A percentile compares a stretch with the other conserved stretches of the same genome.
Conservation (phyloP, 2,797 vertebrate species). For the Adelosebastes latens region DNA sequence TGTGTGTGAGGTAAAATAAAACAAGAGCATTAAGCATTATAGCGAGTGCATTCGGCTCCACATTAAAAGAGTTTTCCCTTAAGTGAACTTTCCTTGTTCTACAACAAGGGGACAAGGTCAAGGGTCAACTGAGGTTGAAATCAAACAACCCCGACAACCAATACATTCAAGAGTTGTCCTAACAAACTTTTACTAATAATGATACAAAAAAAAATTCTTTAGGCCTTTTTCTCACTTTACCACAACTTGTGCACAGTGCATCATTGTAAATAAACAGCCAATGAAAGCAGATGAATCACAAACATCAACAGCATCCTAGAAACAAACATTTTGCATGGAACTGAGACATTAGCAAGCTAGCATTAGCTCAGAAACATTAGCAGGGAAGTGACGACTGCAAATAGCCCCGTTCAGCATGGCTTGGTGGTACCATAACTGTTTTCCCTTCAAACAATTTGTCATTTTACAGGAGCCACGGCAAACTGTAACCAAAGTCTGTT, state of each 20-base stretch:
- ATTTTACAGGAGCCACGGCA: not conserved
- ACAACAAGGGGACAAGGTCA: not conserved
- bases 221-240: not conserved
- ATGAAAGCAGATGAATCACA: not conserved
- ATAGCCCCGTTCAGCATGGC: not conserved
- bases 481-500: not conserved
- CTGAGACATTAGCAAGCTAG: not conserved
- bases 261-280: not conserved
- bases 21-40: not conserved
- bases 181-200: not conserved
- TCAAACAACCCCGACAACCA: not conserved
- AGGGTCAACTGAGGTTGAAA: not conserved
- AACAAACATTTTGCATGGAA: not conserved
- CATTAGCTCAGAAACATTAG: not conserved
- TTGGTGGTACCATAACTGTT: not conserved
- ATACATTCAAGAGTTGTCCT: not conserved
- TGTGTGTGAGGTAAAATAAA: not conserved
- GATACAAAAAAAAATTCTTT: not conserved
- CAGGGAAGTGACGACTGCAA: not conserved
- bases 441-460: not conserved
- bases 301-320: not conserved
- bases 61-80: not conserved
- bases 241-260: not conserved
- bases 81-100: fast-evolving
- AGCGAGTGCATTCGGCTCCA: not conserved